Evolutionary conservation across 1,140 invertebrate genomes (phyloP).

Genomic region (Hyphantria cunea): DNA sequence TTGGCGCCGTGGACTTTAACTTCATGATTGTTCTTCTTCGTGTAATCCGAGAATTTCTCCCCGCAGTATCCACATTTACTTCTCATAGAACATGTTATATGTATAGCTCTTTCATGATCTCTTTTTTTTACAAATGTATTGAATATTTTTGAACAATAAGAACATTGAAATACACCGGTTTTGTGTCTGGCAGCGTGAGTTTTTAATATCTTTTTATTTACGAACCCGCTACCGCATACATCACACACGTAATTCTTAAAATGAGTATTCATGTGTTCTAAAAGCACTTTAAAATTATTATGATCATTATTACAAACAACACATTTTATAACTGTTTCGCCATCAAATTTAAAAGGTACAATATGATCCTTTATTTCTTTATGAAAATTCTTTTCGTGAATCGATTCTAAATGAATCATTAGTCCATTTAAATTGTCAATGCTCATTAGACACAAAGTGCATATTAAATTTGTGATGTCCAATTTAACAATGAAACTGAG

Average conservation of each 20-base stretch:
- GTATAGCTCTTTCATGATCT: conserved; percentile 57
- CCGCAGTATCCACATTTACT: conserved; percentile 66
- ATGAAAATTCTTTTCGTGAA: conserved; percentile 42
- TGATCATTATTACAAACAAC: conserved; percentile 47
- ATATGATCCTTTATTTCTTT: conserved; percentile 49
- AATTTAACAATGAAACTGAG: conserved; percentile 50
- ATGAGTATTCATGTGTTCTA: conserved; percentile 65
- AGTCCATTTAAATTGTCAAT: conserved; percentile 39
- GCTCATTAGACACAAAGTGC: conserved; percentile 42
- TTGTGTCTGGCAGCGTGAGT: conserved; percentile 59
- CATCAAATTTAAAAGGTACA: conserved; percentile 57
- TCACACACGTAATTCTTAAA: conserved; percentile 57
- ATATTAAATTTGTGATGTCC: conserved; percentile 56
- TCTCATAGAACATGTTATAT: conserved; percentile 46
- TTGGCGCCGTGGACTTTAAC: conserved; percentile 53
- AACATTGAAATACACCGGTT: conserved; percentile 51
- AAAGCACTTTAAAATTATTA: conserved; percentile 61
- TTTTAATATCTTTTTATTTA: conserved; percentile 48
- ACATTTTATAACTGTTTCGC: conserved; percentile 33
- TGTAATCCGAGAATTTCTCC: conserved; percentile 61
- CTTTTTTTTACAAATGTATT: conserved; percentile 51
- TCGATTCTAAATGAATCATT: conserved; percentile 40
- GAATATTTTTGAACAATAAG: conserved; percentile 55
- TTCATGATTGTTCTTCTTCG: conserved; percentile 60
- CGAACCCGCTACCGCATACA: conserved; percentile 51